Conservation (phyloP, 1,140 invertebrate genomes). For the Rhyzopertha dominica region DNA sequence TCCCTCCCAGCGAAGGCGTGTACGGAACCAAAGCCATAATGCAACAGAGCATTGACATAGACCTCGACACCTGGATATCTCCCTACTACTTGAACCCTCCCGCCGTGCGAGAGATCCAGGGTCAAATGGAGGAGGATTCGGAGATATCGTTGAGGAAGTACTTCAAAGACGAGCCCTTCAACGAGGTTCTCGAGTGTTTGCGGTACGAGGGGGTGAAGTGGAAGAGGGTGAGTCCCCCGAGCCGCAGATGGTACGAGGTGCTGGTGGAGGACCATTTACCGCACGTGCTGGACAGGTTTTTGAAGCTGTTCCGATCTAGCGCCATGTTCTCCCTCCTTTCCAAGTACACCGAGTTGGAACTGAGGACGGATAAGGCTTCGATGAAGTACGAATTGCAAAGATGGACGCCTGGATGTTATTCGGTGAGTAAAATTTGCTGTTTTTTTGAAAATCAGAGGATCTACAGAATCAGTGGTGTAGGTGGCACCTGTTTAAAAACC, state of each 20-base stretch:
- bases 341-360: slow-evolving; percentile 60
- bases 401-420: slow-evolving; percentile 62
- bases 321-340: slow-evolving; percentile 55
- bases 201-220: slow-evolving; percentile 49
- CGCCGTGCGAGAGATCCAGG: slow-evolving; percentile 50
- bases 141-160: slow-evolving; percentile 54
- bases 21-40: slow-evolving; percentile 24
- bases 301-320: slow-evolving; percentile 50
- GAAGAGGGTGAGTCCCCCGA: slow-evolving; percentile 56
- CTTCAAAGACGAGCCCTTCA: slow-evolving; percentile 48
- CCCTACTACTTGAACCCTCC: slow-evolving; percentile 48
- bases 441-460: slow-evolving; percentile 13
- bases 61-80: slow-evolving; percentile 48
- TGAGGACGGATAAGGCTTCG: slow-evolving; percentile 46
- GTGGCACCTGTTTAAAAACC: too few relatives aligned
- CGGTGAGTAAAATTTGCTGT: slow-evolving; percentile 42
- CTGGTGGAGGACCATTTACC: slow-evolving; percentile 48
- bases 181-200: slow-evolving; percentile 47
- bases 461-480: too few relatives aligned
- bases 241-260: slow-evolving; percentile 57
- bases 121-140: slow-evolving; percentile 54
- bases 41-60: slow-evolving; percentile 25
- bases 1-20: slow-evolving; percentile 27
- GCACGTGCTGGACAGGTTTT: slow-evolving; percentile 45
- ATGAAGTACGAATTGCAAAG: slow-evolving; percentile 59